Evolutionary conservation across 1,140 invertebrate genomes (phyloP), one percentile per base, ranked within the genome.

Genomic region (Panagrolaimus sp.): DNA sequence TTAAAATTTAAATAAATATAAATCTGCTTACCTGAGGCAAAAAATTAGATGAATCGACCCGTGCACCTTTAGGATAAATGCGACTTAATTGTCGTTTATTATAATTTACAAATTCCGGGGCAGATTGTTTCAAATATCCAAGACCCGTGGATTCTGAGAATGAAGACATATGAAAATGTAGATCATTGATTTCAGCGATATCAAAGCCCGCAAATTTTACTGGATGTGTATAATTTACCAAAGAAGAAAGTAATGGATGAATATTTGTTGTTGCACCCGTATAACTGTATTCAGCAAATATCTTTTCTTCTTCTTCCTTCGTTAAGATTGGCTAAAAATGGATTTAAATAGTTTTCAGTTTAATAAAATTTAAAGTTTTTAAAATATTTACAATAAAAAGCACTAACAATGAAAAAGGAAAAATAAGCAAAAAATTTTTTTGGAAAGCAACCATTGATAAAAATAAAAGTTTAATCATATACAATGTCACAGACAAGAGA

Each of bases 201-300:
- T 98, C 94, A 85, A 99, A 99, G 46, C 93, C 91, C 83, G 92
- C 90, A 86, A 99, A 99, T 86, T 99, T 98, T 81, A 98, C 91
- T 2, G 96, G 96, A 86, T 98, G 94, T 67, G 94, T 93, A 87
- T 99, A 99, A 88, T 98, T 99, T 79, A 99, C 91, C 90, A 98
- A 91, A 46, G 93, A 94, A 32, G 94, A 98, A 1, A 99, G 88
- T 88, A 92, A 94, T 17, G 96, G 96, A 86, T 99, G 96, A 58
- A 99, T 95, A 84, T 96, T 96, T 62, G 93, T 96, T 14, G 96
- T 99, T 67, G 94, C 96, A 48, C 94, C 93, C 0, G 91, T 96
- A 85, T 99, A 97, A 74, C 89, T 88, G 73, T 89, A 89, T 63
- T 85, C 85, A 5, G 85, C 85, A 78, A 89, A 87, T 58, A 88